Evolutionary conservation across 2,888 invertebrate species (phyloP), one percentile per base, ranked within the genome.

Genomic region (Xylota segnis): DNA sequence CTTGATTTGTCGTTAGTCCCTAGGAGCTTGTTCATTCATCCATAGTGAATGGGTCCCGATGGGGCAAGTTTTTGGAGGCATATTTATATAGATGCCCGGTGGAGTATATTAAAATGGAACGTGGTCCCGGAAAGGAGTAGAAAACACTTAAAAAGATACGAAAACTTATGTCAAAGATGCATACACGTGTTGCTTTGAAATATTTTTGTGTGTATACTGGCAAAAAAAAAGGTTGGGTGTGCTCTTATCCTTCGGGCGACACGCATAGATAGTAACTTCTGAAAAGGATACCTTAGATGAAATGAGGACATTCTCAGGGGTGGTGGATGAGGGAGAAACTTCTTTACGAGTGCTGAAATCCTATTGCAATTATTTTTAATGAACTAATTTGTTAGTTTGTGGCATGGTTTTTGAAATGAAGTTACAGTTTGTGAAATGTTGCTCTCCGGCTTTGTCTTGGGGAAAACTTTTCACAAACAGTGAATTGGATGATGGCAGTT

Each of bases 301-400:
- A 47, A 47, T 16, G n/a, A 23, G 12, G 34, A 14, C 34, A 34
- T 45, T 14, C 40, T 40, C 12, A 14, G 37, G 10, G n/a, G n/a
- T n/a, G n/a, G 47, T 4, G 29, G 18, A 47, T 6, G 5, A 0
- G 29, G 12, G 29, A 54, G 40, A 16, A 54, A 52, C 14, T 52
- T 66, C 23, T 16, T 29, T 32, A 29, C 52, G 52, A 43, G 43
- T 56, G n/a, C 23, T 16, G 54, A 14, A 56, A 45, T 75, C 37
- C 45, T 40, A 29, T 82, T 43, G 82, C 76, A 82, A 82, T 82
- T 82, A 82, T 76, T 82, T 82, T 82, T 76, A 82, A 82, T 82
- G 61, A 82, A 82, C 70, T 76, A 63, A 76, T 82, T 82, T 70
- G 76, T 45, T 63, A 23, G 75, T 45, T 72, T 43, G 40, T 43